Base-by-base conservation (phyloP, 2,113 vertebrate species). In the Mustela nigripes region DNA sequence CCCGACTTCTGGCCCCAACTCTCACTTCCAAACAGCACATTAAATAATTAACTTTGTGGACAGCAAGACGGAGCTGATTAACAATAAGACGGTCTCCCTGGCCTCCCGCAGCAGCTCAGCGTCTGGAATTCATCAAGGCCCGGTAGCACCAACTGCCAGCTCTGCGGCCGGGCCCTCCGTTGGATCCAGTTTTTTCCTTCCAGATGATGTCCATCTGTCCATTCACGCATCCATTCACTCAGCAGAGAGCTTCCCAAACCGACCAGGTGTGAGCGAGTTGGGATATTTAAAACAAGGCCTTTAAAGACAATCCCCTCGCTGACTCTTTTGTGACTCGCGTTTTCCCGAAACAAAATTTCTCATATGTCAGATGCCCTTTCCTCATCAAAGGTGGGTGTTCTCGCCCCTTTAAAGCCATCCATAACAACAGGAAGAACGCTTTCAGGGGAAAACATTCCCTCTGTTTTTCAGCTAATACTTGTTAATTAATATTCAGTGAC, bases 401-500 rank as follows among this genome's bases (percentile, higher is more conserved):
- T 81, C 8, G 36, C 33, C 15, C 81, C 81, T 80, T 28, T 31
- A 71, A 73, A 67, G 50, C n/a, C 26, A 33, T 63, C 60, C 60
- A 71, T 62, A 53, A 53, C 58, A 42, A 63, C 71, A 42, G 14
- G 45, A 85, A 83, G 50, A 85, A 65, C 10, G n/a, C 60, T 78
- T 73, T 63, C 65, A 5, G 11, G 50, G 10, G 18, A 63, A 80
- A 73, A 53, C n/a, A n/a, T 39, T 39, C 81, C 76, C 26, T 92
- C 58, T 50, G 50, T 56, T 91, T 94, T 89, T 62, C 48, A 58
- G 71, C 53, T 87, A 53, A 53, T 28, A 18, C 39, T 36, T n/a
- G n/a, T 69, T 96, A n/a, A 95, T 87, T 96, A 71, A 65, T 45
- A 91, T 85, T 90, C 79, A 76, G 82, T 89, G 88, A 78, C 16